phyloP scores from a whole-genome alignment of 2,888 invertebrate species.

The Mythimna ferrago region DNA sequence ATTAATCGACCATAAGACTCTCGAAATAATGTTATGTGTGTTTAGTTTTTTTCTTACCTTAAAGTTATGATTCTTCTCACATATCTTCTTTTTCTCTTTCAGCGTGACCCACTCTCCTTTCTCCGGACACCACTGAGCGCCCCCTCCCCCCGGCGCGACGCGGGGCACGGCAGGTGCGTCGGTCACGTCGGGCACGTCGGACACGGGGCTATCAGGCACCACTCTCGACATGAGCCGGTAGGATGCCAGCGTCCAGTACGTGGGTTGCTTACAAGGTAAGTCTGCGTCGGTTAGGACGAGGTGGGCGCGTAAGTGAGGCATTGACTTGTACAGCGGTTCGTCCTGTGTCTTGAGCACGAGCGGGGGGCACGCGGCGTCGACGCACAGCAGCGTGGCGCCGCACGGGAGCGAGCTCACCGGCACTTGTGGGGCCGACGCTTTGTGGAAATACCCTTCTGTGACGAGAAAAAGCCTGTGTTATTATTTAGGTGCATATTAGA shows the following conservation, averaged over 20 bases:
- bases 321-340: not conserved
- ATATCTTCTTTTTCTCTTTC: not conserved
- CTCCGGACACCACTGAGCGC: not conserved
- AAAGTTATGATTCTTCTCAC: not conserved
- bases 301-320: not conserved
- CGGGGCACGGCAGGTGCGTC: too few species aligned
- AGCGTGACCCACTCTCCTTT: not conserved
- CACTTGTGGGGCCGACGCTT: not conserved
- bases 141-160: not conserved
- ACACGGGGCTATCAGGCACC: not conserved
- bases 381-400: slow-evolving; percentile 29
- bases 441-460: slow-evolving; percentile 25
- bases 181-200: not conserved
- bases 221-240: not conserved
- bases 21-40: too few species aligned
- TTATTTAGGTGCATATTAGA: too few species aligned
- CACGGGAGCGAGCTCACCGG: slow-evolving; percentile 24
- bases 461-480: too few species aligned
- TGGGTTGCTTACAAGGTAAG: slow-evolving; percentile 19
- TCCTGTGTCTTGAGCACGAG: not conserved
- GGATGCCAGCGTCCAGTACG: slow-evolving; percentile 23
- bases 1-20: too few species aligned
- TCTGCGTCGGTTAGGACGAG: slow-evolving; percentile 31
- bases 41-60: not conserved
- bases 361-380: slow-evolving; percentile 18